These are phyloP conservation scores for Champsocephalus gunnari DNA, from an alignment of 2,797 vertebrate species.

Conservation along the genomic window DNA sequence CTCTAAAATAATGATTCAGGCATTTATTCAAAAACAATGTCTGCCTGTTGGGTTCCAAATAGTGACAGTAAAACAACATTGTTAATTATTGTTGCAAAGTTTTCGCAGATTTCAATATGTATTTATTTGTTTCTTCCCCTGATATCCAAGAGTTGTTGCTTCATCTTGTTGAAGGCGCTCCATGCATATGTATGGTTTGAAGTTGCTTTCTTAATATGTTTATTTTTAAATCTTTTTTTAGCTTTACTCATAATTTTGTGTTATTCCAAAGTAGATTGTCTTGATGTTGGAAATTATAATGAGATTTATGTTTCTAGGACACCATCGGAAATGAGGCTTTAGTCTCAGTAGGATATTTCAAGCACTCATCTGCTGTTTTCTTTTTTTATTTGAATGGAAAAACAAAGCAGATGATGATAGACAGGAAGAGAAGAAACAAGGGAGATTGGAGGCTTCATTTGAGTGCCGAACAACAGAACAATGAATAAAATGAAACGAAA, in stretches of 20 bases:
- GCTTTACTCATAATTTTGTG: slow-evolving; percentile 83
- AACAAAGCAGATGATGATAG: slow-evolving; percentile 82
- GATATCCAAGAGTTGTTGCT: slow-evolving; percentile 60
- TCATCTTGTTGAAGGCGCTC: slow-evolving; percentile 57
- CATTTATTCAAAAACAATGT: slow-evolving; percentile 60
- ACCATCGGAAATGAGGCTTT: slow-evolving; percentile 84
- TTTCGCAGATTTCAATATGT: slow-evolving; percentile 69
- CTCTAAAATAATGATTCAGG: slow-evolving; percentile 58
- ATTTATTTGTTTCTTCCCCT: slow-evolving; percentile 68
- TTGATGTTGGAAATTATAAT: slow-evolving; percentile 88
- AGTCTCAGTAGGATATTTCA: slow-evolving; percentile 84
- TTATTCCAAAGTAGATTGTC: slow-evolving; percentile 84
- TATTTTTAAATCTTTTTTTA: slow-evolving; percentile 85
- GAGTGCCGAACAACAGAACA: slow-evolving; percentile 57
- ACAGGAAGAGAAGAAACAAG: slow-evolving; percentile 73
- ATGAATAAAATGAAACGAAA: slow-evolving; percentile 46
- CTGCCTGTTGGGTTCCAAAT: slow-evolving; percentile 51
- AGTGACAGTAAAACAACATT: slow-evolving; percentile 66
- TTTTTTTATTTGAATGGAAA: slow-evolving; percentile 72
- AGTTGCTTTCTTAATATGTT: slow-evolving; percentile 83
- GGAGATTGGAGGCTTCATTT: slow-evolving; percentile 60
- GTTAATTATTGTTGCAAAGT: slow-evolving; percentile 74
- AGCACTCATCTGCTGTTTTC: slow-evolving; percentile 69
- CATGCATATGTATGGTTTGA: slow-evolving; percentile 84
- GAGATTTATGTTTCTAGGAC: slow-evolving; percentile 89